phyloP scores from a whole-genome alignment of 1,140 invertebrate genomes.

The Monochamus saltuarius region DNA sequence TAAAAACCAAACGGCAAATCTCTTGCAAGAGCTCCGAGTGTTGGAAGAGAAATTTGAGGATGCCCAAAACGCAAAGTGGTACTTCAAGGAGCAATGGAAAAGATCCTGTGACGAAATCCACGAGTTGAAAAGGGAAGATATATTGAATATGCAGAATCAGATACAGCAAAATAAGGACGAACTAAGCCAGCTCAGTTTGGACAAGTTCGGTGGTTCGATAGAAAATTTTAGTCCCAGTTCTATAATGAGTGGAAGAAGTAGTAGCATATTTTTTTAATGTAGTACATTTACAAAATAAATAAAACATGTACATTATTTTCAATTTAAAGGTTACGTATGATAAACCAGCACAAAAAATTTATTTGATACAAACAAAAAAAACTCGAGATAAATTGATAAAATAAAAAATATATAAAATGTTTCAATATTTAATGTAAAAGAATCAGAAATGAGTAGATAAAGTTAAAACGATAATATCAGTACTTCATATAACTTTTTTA shows the following conservation, averaged over 20 bases:
- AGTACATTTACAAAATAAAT: not conserved
- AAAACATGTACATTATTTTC: not conserved
- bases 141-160: conserved; percentile 52
- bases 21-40: conserved; percentile 54
- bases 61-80: conserved; percentile 53
- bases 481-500: too few species aligned
- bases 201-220: conserved; percentile 7
- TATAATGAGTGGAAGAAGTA: too few species aligned
- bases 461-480: too few species aligned
- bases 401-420: too few species aligned
- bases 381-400: too few species aligned
- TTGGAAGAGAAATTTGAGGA: conserved; percentile 56
- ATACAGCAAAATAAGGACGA: conserved; percentile 54
- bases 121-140: conserved; percentile 54
- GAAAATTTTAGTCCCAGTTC: too few species aligned
- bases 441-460: too few species aligned
- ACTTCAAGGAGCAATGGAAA: conserved; percentile 58
- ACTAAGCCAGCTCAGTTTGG: conserved; percentile 43
- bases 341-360: too few species aligned
- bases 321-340: too few species aligned
- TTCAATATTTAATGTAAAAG: too few species aligned
- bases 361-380: too few species aligned
- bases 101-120: conserved; percentile 57
- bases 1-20: conserved; percentile 52
- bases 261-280: conserved; percentile 5